Percentiles rank a stretch among this genome's conserved stretches.
phyloP scores from a whole-genome alignment of 2,888 invertebrate species.

The Phaonia tiefii region DNA sequence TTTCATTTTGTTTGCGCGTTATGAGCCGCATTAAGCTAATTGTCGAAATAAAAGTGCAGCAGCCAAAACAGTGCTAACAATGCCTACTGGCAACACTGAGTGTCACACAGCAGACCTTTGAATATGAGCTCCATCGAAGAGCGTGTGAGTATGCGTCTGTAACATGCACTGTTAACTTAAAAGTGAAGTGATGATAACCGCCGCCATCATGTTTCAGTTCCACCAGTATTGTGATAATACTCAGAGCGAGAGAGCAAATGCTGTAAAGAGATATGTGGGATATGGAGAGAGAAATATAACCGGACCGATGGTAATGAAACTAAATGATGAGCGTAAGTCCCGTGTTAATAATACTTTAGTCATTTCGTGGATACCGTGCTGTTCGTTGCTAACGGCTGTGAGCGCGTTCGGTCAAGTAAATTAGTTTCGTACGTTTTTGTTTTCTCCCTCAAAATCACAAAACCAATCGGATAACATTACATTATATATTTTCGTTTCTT shows the following conservation, averaged over 20 bases:
- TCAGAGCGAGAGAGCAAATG: background rate
- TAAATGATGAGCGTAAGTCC: conserved; percentile 43
- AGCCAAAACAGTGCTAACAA: too few species aligned
- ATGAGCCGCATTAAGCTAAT: too few species aligned
- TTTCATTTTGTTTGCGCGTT: too few species aligned
- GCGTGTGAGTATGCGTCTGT: background rate
- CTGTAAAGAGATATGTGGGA: too few species aligned
- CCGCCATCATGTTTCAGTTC: conserved; percentile 65
- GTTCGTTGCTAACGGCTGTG: conserved; percentile 34
- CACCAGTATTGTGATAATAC: background rate
- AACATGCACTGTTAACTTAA: conserved; percentile 8
- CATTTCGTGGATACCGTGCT: conserved; percentile 56
- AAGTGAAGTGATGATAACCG: conserved; percentile 47
- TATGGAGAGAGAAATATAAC: background rate
- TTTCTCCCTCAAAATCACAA: conserved; percentile 33
- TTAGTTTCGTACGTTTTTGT: conserved; percentile 48
- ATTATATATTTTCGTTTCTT: conserved; percentile 32
- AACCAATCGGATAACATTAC: conserved; percentile 47
- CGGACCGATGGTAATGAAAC: conserved; percentile 40
- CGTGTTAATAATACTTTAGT: conserved; percentile 51
- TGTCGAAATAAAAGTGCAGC: too few species aligned
- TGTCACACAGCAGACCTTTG: too few species aligned
- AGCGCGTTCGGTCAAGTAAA: conserved; percentile 17
- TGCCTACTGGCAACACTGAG: too few species aligned
- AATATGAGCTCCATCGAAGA: too few species aligned